Conservation (phyloP, 2,797 vertebrate genomes). For the Alauda arvensis region DNA sequence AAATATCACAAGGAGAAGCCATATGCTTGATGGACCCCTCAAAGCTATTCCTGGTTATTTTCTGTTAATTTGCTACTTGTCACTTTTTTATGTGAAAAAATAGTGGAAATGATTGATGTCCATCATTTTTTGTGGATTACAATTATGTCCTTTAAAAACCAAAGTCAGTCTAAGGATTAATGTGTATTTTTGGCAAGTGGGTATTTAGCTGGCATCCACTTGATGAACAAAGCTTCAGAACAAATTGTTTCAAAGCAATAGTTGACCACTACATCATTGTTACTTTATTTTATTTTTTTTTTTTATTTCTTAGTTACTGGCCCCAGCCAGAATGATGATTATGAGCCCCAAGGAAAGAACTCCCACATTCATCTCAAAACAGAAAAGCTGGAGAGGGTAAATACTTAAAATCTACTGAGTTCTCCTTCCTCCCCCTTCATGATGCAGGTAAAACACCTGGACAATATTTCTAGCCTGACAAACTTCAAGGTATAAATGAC, state of each 20-base stretch:
- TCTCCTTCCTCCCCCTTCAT: background rate
- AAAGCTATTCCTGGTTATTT: slow-evolving; percentile 2
- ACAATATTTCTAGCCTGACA: background rate
- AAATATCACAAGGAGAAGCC: background rate
- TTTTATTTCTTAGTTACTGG: slow-evolving; percentile 53
- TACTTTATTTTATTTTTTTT: slow-evolving; percentile 25
- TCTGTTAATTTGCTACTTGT: slow-evolving; percentile 9
- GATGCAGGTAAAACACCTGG: background rate
- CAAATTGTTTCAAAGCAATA: slow-evolving; percentile 44
- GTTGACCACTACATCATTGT: slow-evolving; percentile 32
- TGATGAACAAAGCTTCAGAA: slow-evolving; percentile 50
- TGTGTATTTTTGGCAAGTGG: slow-evolving; percentile 26
- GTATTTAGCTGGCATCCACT: slow-evolving; percentile 53
- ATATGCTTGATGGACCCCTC: slow-evolving; percentile 7
- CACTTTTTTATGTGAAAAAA: background rate
- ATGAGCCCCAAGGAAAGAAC: slow-evolving; percentile 60
- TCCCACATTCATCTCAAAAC: slow-evolving; percentile 71
- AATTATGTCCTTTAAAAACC: background rate
- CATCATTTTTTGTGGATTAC: background rate
- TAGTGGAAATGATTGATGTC: background rate
- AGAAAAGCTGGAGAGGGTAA: slow-evolving; percentile 85
- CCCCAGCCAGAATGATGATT: slow-evolving; percentile 42
- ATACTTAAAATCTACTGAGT: slow-evolving; percentile 21
- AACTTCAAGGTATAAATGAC: background rate
- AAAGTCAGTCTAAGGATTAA: background rate